Evolutionary conservation across 2,113 vertebrate species (phyloP), one percentile per base, ranked within the genome.

Genomic region (Takifugu flavidus): DNA sequence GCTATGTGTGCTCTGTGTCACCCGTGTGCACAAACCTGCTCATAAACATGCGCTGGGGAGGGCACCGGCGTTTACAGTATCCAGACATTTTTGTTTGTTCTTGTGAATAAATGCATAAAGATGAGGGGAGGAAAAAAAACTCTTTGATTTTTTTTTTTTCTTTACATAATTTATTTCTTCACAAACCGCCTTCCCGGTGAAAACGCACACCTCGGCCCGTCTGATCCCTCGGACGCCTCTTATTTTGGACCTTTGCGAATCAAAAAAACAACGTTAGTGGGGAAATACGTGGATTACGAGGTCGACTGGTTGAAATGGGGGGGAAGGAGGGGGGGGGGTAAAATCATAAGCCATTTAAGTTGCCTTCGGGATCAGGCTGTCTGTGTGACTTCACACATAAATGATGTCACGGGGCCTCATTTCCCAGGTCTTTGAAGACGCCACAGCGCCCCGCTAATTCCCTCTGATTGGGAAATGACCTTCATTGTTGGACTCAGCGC

Each of bases 381-480:
- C 77, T 77, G 75, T 79, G 76, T 72, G 80, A 70, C 78, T 74
- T 67, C 25, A 61, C 68, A 45, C 72, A 79, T 72, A 78, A 70
- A 81, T 80, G 80, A 80, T 73, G 78, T 73, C 77, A 68, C 4
- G 25, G 70, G 72, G 70, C 63, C 55, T 80, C 72, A 84, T 85
- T 75, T 67, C 72, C 25, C 55, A 42, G 56, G 65, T 62, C 80
- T 83, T 86, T 77, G 78, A 85, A 83, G 83, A 75, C 65, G 53
- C 80, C 66, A 57, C 15, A 52, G 60, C 68, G 71, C 65, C 70
- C 61, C 3, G 75, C 70, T 86, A 85, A 87, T 84, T 88, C 80
- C 72, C 58, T 77, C 55, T 77, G 80, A 85, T 85, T 72, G 72
- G 81, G 58, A 78, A 87, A 81, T 86, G 85, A 89, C 86, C 87